These are phyloP conservation scores for Montipora sp. DNA, from an alignment of 64 coral and sea anemone species.

Conservation along the genomic window DNA sequence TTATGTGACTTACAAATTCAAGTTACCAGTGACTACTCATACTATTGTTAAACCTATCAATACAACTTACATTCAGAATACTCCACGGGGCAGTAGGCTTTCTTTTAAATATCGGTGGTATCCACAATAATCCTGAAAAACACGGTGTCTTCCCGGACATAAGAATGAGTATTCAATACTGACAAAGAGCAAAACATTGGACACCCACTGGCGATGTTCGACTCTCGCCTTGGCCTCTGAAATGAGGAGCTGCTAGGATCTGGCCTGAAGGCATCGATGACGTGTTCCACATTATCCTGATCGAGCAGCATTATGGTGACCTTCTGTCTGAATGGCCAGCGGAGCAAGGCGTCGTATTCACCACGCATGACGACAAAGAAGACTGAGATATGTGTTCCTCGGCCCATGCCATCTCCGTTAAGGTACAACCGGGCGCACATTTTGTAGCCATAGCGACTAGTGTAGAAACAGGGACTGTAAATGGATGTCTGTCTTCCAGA, in stretches of 20 bases:
- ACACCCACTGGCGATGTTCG: constrained; percentile 67
- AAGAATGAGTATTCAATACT: constrained; percentile 52
- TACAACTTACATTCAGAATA: not conserved
- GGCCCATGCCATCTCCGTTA: constrained; percentile 67
- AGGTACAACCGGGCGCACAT: constrained; percentile 71
- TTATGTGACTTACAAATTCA: too few species aligned
- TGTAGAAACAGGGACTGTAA: constrained; percentile 66
- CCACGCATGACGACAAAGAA: constrained; percentile 78
- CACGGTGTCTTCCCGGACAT: constrained; percentile 62
- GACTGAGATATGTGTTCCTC: constrained; percentile 52
- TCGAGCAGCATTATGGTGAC: constrained; percentile 72
- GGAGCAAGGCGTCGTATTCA: constrained; percentile 56
- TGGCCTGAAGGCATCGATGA: constrained; percentile 72
- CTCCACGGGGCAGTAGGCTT: not conserved
- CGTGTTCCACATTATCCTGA: constrained; percentile 69
- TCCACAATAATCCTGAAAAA: constrained; percentile 65
- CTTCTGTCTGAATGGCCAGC: constrained; percentile 76
- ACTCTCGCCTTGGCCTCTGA: constrained; percentile 51
- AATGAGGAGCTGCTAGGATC: constrained; percentile 64
- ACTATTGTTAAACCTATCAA: too few species aligned
- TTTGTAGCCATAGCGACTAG: constrained; percentile 70
- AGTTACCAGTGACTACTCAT: too few species aligned
- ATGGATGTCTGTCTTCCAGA: constrained; percentile 46
- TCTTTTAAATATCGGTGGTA: constrained; percentile 6
- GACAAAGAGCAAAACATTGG: constrained; percentile 58